Evolutionary conservation across 1,140 invertebrate species (phyloP), one percentile per base, ranked within the genome.

Genomic region (Mya arenaria): DNA sequence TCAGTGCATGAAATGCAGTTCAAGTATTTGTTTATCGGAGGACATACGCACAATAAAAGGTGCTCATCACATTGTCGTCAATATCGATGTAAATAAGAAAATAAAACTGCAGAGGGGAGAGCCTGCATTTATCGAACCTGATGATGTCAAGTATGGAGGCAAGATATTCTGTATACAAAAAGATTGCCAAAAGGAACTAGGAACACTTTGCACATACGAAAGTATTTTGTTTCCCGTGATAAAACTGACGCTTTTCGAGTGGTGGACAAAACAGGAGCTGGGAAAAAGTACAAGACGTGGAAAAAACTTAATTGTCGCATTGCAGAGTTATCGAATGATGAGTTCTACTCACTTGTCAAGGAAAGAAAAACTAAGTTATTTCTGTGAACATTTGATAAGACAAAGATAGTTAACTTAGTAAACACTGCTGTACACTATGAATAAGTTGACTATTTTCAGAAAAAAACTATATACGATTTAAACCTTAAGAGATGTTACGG

Each of bases 181-280:
- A n/a, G 30, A 34, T 0, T 71, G 68, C 68, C 68, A 71, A 34
- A 52, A 30, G 28, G 1, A 32, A 28, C 25, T 71, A 36, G 68
- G 68, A 2, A 32, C 39, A 10, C 23, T 71, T 19, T 71, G 68
- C 34, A 48, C 41, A 19, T 71, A 71, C 44, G 30, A 48, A 39
- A 30, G 25, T 52, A 48, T 55, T 52, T 39, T 30, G n/a, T 71
- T 71, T 55, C 68, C 68, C 10, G 30, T 71, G 25, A 52, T 71
- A 8, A 32, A 1, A 17, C 34, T 71, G 32, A 71, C n/a, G 30
- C 25, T 5, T 52, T 71, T 52, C 48, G 15, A 39, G 44, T 71
- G 48, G 48, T 55, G 6, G 30, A 71, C 30, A 48, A 44, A 71
- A 23, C 48, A 30, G 68, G 68, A n/a, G 10, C 25, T 2, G 28